Base-by-base conservation (phyloP, 2,113 vertebrate species). In the Archocentrus centrarchus region DNA sequence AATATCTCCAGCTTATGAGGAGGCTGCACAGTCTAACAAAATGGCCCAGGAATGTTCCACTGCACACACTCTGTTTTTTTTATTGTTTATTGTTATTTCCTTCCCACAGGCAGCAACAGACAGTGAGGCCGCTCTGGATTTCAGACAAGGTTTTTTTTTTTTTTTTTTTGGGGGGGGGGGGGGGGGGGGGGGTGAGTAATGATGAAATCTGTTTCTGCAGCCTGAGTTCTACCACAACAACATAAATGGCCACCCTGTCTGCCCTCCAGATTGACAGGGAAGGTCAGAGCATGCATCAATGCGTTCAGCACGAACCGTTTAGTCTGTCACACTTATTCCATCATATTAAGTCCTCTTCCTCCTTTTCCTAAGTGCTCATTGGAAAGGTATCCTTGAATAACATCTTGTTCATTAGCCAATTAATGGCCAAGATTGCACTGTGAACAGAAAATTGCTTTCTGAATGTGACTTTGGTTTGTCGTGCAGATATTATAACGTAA, bases 321-420 rank as follows among this genome's bases (percentile, higher is more conserved):
- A 92, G 89, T 89, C 91, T 88, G 93, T 93, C 93, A 93, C 93
- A 95, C 88, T 93, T 94, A 92, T 93, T 94, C 93, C 94, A 93
- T 95, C 94, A 94, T 86, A 94, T 95, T 93, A 94, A 83, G 63
- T 84, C 86, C 58, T 91, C 89, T 91, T 92, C 86, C 88, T 88
- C 82, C 85, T 88, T 88, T 87, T 90, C 75, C 88, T 92, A 86
- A 93, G 91, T 87, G 89, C 61, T 89, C 81, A 75, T 83, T 63
- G 83, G 86, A 80, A 91, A 86, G 84, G 88, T 90, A 92, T 92
- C 93, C 93, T 93, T 86, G 90, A 81, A 93, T 92, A 91, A 92
- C 91, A 83, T 90, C 91, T 82, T 88, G 91, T 90, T 94, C 91
- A 90, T 94, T 93, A 88, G 90, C 68, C 91, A 92, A 93, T 93